Evolutionary conservation across 2,888 invertebrate species (phyloP), one percentile per base, ranked within the genome.

Genomic region (Ophion ellenae): DNA sequence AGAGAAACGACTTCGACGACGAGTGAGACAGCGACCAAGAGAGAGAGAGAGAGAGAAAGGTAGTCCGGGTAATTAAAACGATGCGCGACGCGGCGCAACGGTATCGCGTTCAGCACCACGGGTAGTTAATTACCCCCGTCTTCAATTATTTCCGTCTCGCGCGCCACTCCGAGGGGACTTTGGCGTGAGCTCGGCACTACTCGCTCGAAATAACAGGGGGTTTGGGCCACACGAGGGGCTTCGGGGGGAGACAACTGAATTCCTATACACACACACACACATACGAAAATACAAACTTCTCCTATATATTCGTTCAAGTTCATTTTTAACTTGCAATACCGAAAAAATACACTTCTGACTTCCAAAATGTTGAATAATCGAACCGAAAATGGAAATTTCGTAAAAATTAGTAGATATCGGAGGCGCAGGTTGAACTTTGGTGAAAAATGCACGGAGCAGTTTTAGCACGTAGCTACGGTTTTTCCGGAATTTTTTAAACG

Each of bases 121-220:
- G 91, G 91, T 90, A 93, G 92, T 93, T 93, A 92, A 93, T 93
- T 93, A 92, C 92, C 92, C 91, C 91, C 89, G 90, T 90, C 91
- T 92, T 92, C 91, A 92, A 92, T 92, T 92, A 92, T 92, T 91
- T 90, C 91, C 91, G 91, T 92, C 91, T 92, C 91, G 90, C 86
- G 86, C 90, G 89, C 88, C 89, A 91, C 90, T 91, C 92, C 91
- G 90, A 91, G 92, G 92, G 92, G 91, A 92, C 90, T 90, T 87
- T 83, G 84, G 84, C 84, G 86, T 57, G 80, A 63, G 76, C 75
- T 20, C 40, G 47, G 66, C 40, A 63, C 63, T 63, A 63, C 61
- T 71, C 79, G 80, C 73, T 82, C 78, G 70, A 75, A 75, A 75
- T 82, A 71, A 75, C 74, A 59, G 63, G 40, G 63, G 69, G 71